Evolutionary conservation across 2,797 vertebrate species (phyloP), one percentile per base, ranked within the genome.

Genomic region (Pygocentrus nattereri): DNA sequence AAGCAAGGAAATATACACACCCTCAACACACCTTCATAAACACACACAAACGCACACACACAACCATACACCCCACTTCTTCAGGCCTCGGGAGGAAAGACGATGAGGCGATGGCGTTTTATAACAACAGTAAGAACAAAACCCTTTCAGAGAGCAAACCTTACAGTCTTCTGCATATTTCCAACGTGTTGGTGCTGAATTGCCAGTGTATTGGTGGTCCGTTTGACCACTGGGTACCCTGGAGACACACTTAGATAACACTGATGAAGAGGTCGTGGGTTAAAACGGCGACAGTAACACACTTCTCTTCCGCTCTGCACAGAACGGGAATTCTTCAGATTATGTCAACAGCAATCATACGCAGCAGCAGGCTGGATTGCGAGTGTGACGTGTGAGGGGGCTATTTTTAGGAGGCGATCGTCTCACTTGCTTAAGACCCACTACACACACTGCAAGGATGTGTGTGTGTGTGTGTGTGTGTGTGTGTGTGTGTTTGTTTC

Each of bases 341-440:
- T 80, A 78, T 69, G 54, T 82, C 85, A 76, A 61, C 83, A 73
- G 23, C 68, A 83, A 76, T 83, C 71, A 58, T 34, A 58, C 67
- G 62, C 62, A 79, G 68, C 74, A 82, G 82, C 73, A 56, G 71
- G 21, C 75, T 23, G 65, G 62, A 78, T 82, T 81, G 67, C 27
- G 59, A 73, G 56, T 12, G 70, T 74, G 81, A 79, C 25, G 69
- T 59, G 25, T 50, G 41, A n/a, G 61, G 64, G 18, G 34, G 58
- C 83, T 86, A 88, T 87, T 85, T 86, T 84, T 81, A 84, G 80
- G 54, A 78, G 44, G 47, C 30, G 61, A 69, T 65, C 21, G 56
- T 72, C 69, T 52, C 49, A 11, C 76, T 19, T 23, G 23, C 25
- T 68, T 49, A 61, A 73, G 78, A 70, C 76, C 61, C 59, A 74